A percentile compares a stretch with the other conserved stretches of the same genome.
Evolutionary conservation across 1,140 invertebrate genomes (phyloP).

Genomic region (Melanaphis sacchari): DNA sequence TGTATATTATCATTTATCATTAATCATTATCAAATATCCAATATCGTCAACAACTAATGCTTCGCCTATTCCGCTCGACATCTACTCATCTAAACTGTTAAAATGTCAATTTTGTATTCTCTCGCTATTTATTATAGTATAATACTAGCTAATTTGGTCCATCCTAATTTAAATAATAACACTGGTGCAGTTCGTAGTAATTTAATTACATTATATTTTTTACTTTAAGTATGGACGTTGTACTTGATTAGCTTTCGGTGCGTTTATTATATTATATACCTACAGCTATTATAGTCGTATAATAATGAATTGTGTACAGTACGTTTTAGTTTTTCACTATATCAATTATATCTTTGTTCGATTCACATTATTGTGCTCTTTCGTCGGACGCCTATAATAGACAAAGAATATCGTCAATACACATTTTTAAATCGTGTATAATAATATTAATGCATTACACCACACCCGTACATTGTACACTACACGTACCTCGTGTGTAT

Average conservation of each 20-base stretch:
- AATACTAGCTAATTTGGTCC: neutral
- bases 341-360: neutral
- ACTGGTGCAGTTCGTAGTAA: neutral
- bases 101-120: neutral
- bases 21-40: neutral
- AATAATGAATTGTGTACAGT: neutral
- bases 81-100: neutral
- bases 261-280: neutral
- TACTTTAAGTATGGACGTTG: neutral
- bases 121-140: neutral
- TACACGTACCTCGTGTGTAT: neutral
- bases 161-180: neutral
- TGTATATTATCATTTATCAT: neutral
- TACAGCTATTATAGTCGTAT: neutral
- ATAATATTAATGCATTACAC: slow-evolving; percentile 16
- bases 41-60: neutral
- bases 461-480: neutral
- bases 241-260: neutral
- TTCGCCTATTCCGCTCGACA: neutral
- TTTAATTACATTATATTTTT: neutral
- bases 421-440: neutral
- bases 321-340: neutral
- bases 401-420: neutral
- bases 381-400: neutral
- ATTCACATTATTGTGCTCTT: neutral